These are phyloP conservation scores for Cetoscarus ocellatus DNA, from an alignment of 2,797 vertebrate species.

Conservation along the genomic window DNA sequence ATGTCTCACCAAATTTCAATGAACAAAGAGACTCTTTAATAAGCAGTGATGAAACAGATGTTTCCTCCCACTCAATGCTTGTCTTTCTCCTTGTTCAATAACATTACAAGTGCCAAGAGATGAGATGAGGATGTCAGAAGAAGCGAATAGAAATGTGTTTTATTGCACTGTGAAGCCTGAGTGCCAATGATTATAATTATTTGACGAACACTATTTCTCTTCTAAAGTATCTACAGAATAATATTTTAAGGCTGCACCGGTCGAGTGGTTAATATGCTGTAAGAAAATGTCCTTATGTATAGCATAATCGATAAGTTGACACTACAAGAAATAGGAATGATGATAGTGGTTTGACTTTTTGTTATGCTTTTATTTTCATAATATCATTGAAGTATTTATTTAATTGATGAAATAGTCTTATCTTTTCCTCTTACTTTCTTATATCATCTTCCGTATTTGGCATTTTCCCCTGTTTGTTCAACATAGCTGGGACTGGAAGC, in stretches of 20 bases:
- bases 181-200: conserved; percentile 80
- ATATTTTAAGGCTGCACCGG: conserved; percentile 70
- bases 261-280: conserved; percentile 75
- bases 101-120: conserved; percentile 70
- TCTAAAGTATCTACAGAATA: conserved; percentile 63
- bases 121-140: conserved; percentile 81
- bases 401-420: conserved; percentile 6
- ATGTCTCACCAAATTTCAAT: conserved; percentile 63
- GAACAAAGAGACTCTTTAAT: conserved; percentile 85
- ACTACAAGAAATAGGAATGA: conserved; percentile 70
- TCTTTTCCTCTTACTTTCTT: conserved; percentile 4
- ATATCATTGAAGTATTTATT: conserved; percentile 56
- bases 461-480: conserved; percentile 25
- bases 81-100: conserved; percentile 73
- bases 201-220: conserved; percentile 72
- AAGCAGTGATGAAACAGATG: conserved; percentile 70
- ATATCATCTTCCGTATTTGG: conserved; percentile 25
- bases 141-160: conserved; percentile 82
- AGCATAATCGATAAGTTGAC: conserved; percentile 70
- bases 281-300: conserved; percentile 65
- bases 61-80: conserved; percentile 67
- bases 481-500: conserved; percentile 46
- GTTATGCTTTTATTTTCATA: conserved; percentile 30
- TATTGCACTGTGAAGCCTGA: conserved; percentile 74
- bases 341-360: conserved; percentile 37